Base-by-base conservation (phyloP, 1,140 invertebrate genomes). In the Agrypnia vestita region DNA sequence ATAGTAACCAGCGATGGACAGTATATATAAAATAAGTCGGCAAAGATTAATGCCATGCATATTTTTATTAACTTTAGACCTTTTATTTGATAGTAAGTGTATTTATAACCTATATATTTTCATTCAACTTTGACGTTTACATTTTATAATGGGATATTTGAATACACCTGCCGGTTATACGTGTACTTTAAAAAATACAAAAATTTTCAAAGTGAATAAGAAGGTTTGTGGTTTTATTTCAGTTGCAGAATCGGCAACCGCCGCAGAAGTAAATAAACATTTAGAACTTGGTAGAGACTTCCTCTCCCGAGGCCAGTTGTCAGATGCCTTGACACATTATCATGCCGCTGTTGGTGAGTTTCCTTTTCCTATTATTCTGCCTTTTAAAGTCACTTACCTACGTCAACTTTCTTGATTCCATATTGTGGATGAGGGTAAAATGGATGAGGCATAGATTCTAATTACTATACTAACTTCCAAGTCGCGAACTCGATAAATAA, bases 251-350 rank as follows among this genome's bases (percentile, higher is more conserved):
- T 90, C 91, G 82, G 89, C 92, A 46, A 91, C 91, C 83, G 92
- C 92, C 83, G 90, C 92, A 44, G 97, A 99, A 87, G 93, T 99
- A 56, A 94, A 97, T 84, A 95, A 94, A 85, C 97, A 99, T 91
- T 90, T 99, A 85, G 96, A 99, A 86, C 90, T 98, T 86, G 98
- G 98, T 0, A 95, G 95, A 87, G 93, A 97, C 84, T 94, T 98
- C 86, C 89, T 99, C 82, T 94, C 96, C 8, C 93, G 93, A 83
- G 97, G 98, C 59, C 96, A 99, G 87, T 92, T 99, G 69, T 94
- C 96, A 62, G 98, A 99, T 91, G 98, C 99, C 0, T 88, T 99
- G 35, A 95, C 96, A 62, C 98, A 99, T 86, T 99, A 98, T 91
- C 98, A 99, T 92, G 95, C 96, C 76, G 99, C 98, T 84, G 96